phyloP scores from a whole-genome alignment of 64 coral and sea anemone genomes.

The Porites australiensis region DNA sequence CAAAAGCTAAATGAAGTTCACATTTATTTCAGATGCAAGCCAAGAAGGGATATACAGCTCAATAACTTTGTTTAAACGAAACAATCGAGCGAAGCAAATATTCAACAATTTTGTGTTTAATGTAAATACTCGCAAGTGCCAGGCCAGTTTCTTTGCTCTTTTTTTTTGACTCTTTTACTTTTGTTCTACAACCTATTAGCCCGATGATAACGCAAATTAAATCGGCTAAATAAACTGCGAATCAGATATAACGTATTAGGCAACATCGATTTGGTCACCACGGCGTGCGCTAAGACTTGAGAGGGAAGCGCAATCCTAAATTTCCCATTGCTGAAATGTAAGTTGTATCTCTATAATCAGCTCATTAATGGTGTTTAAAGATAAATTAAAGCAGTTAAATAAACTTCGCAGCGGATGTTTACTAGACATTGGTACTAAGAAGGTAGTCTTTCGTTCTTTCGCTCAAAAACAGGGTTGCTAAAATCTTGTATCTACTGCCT shows the following conservation, averaged over 20 bases:
- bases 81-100: not conserved
- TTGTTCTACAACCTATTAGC: not conserved
- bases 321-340: too few species aligned
- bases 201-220: slow-evolving; percentile 3
- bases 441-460: not conserved
- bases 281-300: not conserved
- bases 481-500: slow-evolving; percentile 25
- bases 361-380: not conserved
- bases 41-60: slow-evolving; percentile 3
- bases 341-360: not conserved
- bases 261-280: not conserved
- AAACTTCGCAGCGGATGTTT: not conserved
- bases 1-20: not conserved
- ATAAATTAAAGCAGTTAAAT: slow-evolving; percentile 10
- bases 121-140: too few species aligned
- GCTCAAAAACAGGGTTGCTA: slow-evolving; percentile 10
- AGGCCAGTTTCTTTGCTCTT: not conserved
- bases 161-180: not conserved
- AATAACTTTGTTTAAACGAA: not conserved
- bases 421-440: not conserved
- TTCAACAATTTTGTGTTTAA: not conserved
- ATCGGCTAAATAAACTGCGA: not conserved
- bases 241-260: not conserved
- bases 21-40: not conserved
- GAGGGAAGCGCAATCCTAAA: not conserved